A percentile compares a stretch with the other conserved stretches of the same genome.
Evolutionary conservation across 2,888 invertebrate species (phyloP).

Genomic region (Leptinotarsa rubiginosa): DNA sequence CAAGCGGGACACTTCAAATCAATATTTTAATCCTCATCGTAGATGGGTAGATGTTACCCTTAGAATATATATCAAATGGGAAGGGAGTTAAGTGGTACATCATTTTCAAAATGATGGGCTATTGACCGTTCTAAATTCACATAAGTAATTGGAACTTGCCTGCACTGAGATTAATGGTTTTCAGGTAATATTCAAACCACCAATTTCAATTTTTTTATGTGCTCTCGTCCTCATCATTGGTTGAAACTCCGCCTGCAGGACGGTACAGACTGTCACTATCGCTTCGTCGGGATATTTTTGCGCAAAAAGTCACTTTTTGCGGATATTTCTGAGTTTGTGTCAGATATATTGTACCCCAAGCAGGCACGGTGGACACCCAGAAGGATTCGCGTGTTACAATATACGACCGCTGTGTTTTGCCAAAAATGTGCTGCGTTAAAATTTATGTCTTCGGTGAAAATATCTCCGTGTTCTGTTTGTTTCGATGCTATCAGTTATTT

Average conservation of each 20-base stretch:
- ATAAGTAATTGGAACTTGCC: too few relatives aligned
- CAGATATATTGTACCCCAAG: constrained; percentile 61
- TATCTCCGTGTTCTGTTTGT: constrained; percentile 15
- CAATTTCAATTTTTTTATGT: not conserved
- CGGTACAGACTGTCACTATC: not conserved
- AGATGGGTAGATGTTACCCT: too few relatives aligned
- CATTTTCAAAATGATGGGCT: too few relatives aligned
- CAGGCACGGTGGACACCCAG: constrained; percentile 58
- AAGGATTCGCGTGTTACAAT: constrained; percentile 63
- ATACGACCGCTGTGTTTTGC: constrained; percentile 48
- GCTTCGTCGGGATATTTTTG: constrained; percentile 10
- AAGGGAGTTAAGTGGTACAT: too few relatives aligned
- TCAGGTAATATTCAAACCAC: too few relatives aligned
- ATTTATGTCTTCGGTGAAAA: constrained; percentile 19
- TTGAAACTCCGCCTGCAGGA: not conserved
- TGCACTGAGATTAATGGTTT: too few relatives aligned
- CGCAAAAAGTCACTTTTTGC: constrained; percentile 13
- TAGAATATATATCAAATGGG: too few relatives aligned
- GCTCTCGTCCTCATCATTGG: not conserved
- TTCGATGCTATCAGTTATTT: constrained; percentile 14
- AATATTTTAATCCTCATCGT: too few relatives aligned
- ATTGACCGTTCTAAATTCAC: too few relatives aligned
- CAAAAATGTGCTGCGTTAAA: constrained; percentile 28
- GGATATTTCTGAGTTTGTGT: constrained; percentile 55
- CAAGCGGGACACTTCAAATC: too few relatives aligned